Percentiles rank a stretch among this genome's conserved stretches.
Conservation (phyloP, 2,797 vertebrate genomes). For the Halcyon smyrnensis region DNA sequence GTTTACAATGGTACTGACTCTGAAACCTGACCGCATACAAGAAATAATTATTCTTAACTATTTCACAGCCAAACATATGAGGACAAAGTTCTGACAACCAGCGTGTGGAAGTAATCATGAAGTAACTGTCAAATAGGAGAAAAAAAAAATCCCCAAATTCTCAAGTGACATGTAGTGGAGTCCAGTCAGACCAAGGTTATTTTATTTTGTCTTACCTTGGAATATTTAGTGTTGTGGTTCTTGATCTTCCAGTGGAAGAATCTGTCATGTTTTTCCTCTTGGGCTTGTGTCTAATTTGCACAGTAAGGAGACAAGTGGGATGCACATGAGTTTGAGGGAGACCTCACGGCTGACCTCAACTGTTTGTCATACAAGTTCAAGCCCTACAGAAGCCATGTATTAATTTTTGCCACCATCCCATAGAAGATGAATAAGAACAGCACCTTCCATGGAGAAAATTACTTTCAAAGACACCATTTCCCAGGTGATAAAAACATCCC, state of each 20-base stretch:
- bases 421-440: not conserved
- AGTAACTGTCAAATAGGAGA: not conserved
- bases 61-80: not conserved
- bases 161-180: not conserved
- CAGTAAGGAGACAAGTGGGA: not conserved
- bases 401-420: not conserved
- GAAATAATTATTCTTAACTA: not conserved
- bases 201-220: not conserved
- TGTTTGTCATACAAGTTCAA: not conserved
- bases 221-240: not conserved
- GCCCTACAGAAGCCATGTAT: not conserved
- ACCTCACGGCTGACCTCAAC: not conserved
- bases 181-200: not conserved
- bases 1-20: not conserved
- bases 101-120: not conserved
- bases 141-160: not conserved
- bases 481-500: not conserved
- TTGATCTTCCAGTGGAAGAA: not conserved
- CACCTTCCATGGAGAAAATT: not conserved
- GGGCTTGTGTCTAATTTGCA: not conserved
- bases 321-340: not conserved
- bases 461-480: not conserved
- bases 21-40: not conserved
- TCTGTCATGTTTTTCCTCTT: not conserved
- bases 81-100: not conserved